phyloP scores from a whole-genome alignment of 2,113 vertebrate species.

The Hypocryptadius cinnamomeus region DNA sequence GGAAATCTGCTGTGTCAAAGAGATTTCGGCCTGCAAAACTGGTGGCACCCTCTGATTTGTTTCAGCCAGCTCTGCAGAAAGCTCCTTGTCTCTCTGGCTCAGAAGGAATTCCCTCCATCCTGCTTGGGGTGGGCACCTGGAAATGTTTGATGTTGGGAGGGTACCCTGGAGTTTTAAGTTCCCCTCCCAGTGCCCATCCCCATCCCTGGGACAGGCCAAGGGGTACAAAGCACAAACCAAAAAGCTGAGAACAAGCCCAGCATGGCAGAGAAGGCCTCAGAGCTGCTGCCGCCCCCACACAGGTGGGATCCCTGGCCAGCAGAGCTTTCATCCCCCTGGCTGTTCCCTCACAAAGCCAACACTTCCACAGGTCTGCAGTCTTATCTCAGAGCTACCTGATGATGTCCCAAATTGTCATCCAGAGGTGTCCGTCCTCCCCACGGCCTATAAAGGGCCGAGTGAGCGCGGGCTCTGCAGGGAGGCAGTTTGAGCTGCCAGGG shows the following conservation, averaged over 20 bases:
- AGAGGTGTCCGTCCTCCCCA: background rate
- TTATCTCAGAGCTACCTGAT: background rate
- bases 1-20: background rate
- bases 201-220: background rate
- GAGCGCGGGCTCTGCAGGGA: background rate
- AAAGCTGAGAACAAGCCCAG: background rate
- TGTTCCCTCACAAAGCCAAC: background rate
- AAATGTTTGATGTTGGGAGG: background rate
- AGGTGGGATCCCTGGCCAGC: background rate
- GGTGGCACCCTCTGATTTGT: background rate
- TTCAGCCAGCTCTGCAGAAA: background rate
- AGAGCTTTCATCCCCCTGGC: background rate
- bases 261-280: background rate
- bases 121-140: background rate
- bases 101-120: background rate
- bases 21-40: background rate
- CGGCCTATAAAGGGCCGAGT: background rate
- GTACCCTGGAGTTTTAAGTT: background rate
- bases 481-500: background rate
- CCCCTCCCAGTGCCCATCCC: background rate
- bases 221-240: rapidly evolving
- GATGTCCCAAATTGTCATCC: background rate
- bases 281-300: background rate
- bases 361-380: rapidly evolving
- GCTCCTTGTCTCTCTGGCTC: background rate